Evolutionary conservation across 1,140 invertebrate genomes (phyloP).

Genomic region (Anastrepha ludens): DNA sequence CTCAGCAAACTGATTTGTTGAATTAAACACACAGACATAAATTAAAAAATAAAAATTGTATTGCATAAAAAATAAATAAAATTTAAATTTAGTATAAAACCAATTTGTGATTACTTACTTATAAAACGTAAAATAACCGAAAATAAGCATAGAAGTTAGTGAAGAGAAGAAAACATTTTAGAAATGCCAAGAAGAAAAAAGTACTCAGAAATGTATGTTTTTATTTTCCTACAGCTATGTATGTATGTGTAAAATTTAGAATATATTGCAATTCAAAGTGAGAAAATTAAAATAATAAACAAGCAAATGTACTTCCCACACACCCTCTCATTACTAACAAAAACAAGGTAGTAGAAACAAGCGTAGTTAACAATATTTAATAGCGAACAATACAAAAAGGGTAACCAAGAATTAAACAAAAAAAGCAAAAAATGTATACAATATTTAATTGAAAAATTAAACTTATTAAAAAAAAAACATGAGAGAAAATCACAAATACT

Average conservation of each 20-base stretch:
- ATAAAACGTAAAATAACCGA: conserved; percentile 22
- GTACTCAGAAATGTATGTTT: conserved; percentile 13
- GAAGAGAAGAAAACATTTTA: background rate
- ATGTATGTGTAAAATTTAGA: conserved; percentile 33
- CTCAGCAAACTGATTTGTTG: no score
- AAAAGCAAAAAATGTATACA: background rate
- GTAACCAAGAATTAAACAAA: background rate
- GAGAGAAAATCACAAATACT: conserved; percentile 22
- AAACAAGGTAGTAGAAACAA: conserved; percentile 50
- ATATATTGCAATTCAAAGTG: conserved; percentile 29
- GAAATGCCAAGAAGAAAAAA: conserved; percentile 12
- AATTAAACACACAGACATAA: no score
- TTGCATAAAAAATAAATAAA: conserved; percentile 59
- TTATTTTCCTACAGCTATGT: conserved; percentile 42
- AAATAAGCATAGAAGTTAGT: background rate
- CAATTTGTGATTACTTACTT: conserved; percentile 54
- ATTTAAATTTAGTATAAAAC: conserved; percentile 47
- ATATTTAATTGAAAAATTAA: background rate
- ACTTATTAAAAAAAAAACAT: background rate
- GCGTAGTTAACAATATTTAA: conserved; percentile 54
- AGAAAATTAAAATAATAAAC: background rate
- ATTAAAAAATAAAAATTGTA: background rate
- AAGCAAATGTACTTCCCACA: background rate
- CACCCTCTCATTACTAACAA: background rate
- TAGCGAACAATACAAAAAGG: background rate